Base-by-base conservation (phyloP, 2,797 vertebrate genomes). In the Coregonus suidteri region DNA sequence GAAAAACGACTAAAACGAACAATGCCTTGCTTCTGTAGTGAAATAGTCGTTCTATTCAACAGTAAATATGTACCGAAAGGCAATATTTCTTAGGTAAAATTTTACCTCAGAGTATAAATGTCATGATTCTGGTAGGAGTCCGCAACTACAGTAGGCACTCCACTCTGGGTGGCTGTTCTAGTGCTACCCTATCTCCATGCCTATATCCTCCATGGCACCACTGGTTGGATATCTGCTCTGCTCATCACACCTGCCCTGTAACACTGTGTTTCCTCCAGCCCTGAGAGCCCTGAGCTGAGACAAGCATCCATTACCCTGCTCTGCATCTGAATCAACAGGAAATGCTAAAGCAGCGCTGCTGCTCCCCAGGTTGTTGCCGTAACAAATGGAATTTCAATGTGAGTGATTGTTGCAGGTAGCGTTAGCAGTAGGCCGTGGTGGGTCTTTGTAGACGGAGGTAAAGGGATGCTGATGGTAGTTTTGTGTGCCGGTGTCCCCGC, bases 301-400 rank as follows among this genome's bases (percentile, higher is more conserved):
- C 3, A 16, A 7, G 7, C 30, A 66, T 35, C 16, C 67, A 71
- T 80, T 31, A 20, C 15, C 4, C 4, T 53, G 70, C 67, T 71
- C 20, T 62, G 71, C 74, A 41, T 41, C n/a, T 31, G 74, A 81
- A 31, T 30, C n/a, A 64, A 9, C 59, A n/a, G 79, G 62, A 77
- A 81, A 81, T 76, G 77, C 79, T 70, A 79, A 79, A 59, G 78
- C 81, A 77, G 67, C 74, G 1, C 6, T 64, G 76, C 83, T 88
- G 75, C 74, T 74, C 82, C 77, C 71, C 82, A 88, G 86, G 86
- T 77, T 90, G 89, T 4, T 66, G 34, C 73, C 76, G 67, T 85
- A 86, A 82, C 85, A 90, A 87, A 91, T 85, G 88, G 88, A 88
- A 86, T 85, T 87, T 87, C 83, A 86, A 75, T 84, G 79, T 82